phyloP scores from a whole-genome alignment of 2,888 invertebrate genomes.

The Tenthredo mesomela region DNA sequence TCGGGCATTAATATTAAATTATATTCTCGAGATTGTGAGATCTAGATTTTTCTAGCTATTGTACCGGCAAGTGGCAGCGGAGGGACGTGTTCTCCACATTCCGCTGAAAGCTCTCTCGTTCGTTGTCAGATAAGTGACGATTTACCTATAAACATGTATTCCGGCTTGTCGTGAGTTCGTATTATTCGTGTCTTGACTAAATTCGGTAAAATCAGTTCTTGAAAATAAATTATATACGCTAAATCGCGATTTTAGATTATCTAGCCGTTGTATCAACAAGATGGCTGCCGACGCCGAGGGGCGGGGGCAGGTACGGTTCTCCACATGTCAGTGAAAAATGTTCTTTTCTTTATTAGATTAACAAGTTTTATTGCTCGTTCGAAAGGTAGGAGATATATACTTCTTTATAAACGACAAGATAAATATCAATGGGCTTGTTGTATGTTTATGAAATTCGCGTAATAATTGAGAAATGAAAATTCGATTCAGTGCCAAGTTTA shows the following conservation, averaged over 20 bases:
- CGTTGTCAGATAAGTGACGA: neutral
- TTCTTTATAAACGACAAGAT: neutral
- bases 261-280: neutral
- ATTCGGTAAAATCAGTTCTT: neutral
- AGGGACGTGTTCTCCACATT: neutral
- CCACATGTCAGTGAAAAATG: neutral
- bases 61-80: neutral
- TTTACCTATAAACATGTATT: neutral
- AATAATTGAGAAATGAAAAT: neutral
- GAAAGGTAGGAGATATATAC: neutral
- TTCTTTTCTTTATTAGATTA: neutral
- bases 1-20: neutral
- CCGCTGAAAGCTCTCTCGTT: neutral
- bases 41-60: neutral
- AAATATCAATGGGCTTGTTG: neutral
- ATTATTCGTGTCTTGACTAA: neutral
- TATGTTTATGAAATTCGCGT: neutral
- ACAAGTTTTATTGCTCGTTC: neutral
- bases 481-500: neutral
- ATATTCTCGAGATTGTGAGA: neutral
- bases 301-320: neutral
- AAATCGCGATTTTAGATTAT: neutral
- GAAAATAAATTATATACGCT: neutral
- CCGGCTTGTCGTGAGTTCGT: neutral
- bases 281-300: neutral